phyloP scores from a whole-genome alignment of 92 coral and sea anemone genomes.

The Pocillopora grandis region DNA sequence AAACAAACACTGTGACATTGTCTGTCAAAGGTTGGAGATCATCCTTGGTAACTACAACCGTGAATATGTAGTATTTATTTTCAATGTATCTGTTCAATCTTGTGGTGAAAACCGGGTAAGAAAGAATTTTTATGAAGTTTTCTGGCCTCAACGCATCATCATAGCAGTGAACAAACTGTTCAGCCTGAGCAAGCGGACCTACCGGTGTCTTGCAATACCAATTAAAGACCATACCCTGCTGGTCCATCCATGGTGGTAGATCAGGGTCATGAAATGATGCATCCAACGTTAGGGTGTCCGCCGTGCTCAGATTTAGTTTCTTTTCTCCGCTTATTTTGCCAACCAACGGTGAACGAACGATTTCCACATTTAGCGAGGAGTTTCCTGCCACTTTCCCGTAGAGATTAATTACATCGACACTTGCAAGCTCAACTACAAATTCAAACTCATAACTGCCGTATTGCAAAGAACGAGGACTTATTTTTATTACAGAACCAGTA shows the following conservation, averaged over 20 bases:
- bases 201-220: conserved; percentile 68
- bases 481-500: background rate
- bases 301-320: conserved; percentile 44
- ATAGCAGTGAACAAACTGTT: conserved; percentile 19
- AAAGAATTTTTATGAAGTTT: conserved; percentile 6
- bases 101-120: conserved; percentile 30
- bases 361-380: conserved; percentile 25
- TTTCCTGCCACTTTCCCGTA: conserved; percentile 61
- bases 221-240: conserved; percentile 28
- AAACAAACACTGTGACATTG: conserved; percentile 64
- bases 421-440: conserved; percentile 44
- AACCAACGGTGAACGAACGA: conserved; percentile 49
- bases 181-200: conserved; percentile 11
- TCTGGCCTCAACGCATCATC: conserved; percentile 8
- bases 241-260: conserved; percentile 19
- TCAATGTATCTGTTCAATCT: conserved; percentile 56
- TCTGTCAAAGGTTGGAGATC: conserved; percentile 56
- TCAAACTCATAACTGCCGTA: conserved; percentile 57
- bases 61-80: conserved; percentile 69
- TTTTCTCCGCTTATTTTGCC: conserved; percentile 57
- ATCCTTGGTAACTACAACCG: conserved; percentile 61
- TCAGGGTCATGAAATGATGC: conserved; percentile 78
- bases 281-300: conserved; percentile 49
- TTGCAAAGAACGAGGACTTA: conserved; percentile 13
- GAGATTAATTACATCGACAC: conserved; percentile 50